Evolutionary conservation across 2,797 vertebrate species (phyloP).

Genomic region (Hybognathus amarus): DNA sequence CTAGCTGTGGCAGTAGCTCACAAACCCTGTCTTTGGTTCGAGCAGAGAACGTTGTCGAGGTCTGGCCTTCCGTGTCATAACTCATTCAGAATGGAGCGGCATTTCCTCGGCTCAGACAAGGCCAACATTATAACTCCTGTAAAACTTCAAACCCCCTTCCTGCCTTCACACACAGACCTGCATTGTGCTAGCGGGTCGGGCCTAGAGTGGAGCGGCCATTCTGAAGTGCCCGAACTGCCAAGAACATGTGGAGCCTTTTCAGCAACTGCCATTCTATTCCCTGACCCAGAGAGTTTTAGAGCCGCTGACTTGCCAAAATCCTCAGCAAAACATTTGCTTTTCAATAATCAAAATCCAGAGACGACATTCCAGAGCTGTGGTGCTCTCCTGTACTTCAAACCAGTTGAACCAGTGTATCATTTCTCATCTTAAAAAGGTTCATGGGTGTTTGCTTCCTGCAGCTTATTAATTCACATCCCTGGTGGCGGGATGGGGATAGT

Average conservation of each 20-base stretch:
- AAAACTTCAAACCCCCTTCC: conserved; percentile 56
- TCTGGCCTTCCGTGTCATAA: conserved; percentile 41
- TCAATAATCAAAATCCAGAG: conserved; percentile 42
- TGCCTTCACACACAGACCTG: conserved; percentile 50
- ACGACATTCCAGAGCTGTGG: conserved; percentile 8
- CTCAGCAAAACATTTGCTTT: conserved; percentile 46
- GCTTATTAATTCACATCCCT: neutral
- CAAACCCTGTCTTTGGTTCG: conserved; percentile 20
- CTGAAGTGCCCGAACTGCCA: conserved; percentile 39
- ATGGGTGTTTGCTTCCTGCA: neutral
- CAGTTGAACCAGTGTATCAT: neutral
- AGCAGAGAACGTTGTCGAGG: conserved; percentile 10
- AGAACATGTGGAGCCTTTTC: conserved; percentile 48
- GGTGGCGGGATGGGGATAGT: neutral
- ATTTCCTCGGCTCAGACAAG: conserved; percentile 58
- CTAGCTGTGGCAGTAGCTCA: conserved; percentile 12
- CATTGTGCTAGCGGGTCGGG: conserved; percentile 46
- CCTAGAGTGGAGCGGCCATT: conserved; percentile 34
- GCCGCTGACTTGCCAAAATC: conserved; percentile 45
- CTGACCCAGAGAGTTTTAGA: conserved; percentile 28
- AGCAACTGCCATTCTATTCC: conserved; percentile 50
- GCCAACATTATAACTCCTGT: conserved; percentile 56
- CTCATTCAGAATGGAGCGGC: conserved; percentile 52
- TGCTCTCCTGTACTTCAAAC: conserved; percentile 13
- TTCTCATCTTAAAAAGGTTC: conserved; percentile 24